Evolutionary conservation across 1,140 invertebrate species (phyloP), one percentile per base, ranked within the genome.

Genomic region (Galendromus occidentalis): DNA sequence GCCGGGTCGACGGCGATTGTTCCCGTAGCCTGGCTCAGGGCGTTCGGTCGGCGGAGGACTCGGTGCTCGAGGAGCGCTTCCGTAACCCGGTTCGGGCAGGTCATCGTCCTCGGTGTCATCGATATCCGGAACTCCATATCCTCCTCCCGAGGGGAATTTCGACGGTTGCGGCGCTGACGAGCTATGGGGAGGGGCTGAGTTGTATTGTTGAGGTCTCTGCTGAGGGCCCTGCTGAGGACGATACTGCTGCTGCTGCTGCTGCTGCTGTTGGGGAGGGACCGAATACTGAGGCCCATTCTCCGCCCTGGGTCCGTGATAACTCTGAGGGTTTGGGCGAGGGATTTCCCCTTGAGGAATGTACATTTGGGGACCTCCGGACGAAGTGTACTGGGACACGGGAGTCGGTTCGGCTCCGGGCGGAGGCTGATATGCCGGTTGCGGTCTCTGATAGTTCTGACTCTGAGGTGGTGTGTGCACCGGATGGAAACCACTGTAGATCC

Each of bases 331-430:
- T 1, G 51, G 51, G 6, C 51, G 51, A 4, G 51, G 51, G 9
- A 59, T 59, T 22, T 59, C 51, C 22, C 33, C 25, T 59, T 59
- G 51, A 22, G 51, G 51, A 29, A 59, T 59, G 51, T 59, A 59
- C 22, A 59, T 59, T 22, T 59, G 51, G 12, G 51, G 51, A 29
- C 51, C 51, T 18, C 33, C 25, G 14, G 22, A 33, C 17, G 51
- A 59, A 14, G 25, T 25, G 33, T 59, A 33, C 17, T 59, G 51
- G 17, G 25, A 22, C 1, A 14, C 51, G 2, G 51, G 51, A 59
- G 25, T 22, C 2, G 51, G 51, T 17, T 25, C 51, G 14, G 51
- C 51, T 17, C 51, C 51, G 2, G 51, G 51, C 14, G 51, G 51
- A 6, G 51, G 51, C 51, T 59, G 51, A 22, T 59, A 59, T 14